Conservation (phyloP, 1,140 invertebrate genomes). For the Limonius californicus region DNA sequence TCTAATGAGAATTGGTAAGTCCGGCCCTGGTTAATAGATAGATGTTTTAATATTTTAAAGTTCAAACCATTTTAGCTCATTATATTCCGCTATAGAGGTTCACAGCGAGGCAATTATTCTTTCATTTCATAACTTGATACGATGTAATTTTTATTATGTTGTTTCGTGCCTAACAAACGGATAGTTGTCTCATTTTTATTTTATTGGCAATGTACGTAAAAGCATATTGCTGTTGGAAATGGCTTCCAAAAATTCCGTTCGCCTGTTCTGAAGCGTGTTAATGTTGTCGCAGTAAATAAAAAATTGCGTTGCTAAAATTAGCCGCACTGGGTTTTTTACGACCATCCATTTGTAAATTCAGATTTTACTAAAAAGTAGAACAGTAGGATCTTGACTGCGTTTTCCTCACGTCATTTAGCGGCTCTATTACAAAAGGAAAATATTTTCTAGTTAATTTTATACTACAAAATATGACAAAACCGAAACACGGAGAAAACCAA, state of each 20-base stretch:
- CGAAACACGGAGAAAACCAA: too few relatives aligned
- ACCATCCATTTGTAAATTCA: background rate
- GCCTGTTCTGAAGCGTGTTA: background rate
- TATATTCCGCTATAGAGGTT: background rate
- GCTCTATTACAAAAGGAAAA: too few relatives aligned
- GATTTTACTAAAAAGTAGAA: too few relatives aligned
- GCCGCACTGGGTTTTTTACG: background rate
- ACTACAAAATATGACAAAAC: too few relatives aligned
- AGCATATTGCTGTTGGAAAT: background rate
- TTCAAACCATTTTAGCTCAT: slow-evolving; percentile 6
- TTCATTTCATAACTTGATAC: background rate
- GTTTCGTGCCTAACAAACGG: background rate
- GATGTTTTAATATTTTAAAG: slow-evolving; percentile 7
- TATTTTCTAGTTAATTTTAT: too few relatives aligned
- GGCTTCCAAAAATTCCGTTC: background rate
- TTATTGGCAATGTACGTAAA: background rate
- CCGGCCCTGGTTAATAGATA: background rate
- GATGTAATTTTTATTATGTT: background rate
- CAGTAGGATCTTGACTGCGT: too few relatives aligned
- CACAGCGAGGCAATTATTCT: background rate
- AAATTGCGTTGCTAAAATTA: background rate
- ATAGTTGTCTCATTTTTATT: background rate
- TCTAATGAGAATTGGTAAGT: too few relatives aligned
- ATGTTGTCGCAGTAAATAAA: background rate
- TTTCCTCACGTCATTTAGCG: too few relatives aligned